Percentiles rank a stretch among this genome's conserved stretches.
phyloP scores from a whole-genome alignment of 2,113 vertebrate species.

The Hymenochirus boettgeri region DNA sequence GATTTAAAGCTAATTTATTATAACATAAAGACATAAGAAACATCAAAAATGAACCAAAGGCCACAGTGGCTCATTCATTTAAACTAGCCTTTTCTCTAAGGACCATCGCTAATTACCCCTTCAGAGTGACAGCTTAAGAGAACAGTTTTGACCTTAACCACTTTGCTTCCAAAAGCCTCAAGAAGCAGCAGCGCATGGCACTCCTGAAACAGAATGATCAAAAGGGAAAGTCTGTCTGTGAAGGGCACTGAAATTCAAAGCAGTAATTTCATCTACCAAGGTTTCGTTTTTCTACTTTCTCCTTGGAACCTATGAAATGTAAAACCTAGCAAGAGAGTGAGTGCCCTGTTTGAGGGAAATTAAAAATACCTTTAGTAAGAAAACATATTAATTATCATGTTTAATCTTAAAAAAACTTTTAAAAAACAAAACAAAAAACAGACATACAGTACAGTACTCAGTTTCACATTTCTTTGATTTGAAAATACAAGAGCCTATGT shows the following conservation, averaged over 20 bases:
- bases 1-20: constrained; percentile 10
- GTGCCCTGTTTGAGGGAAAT: too few relatives aligned
- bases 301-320: neutral
- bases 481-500: too few relatives aligned
- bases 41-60: constrained; percentile 19
- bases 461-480: too few relatives aligned
- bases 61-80: neutral
- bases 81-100: neutral
- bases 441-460: too few relatives aligned
- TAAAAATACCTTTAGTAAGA: too few relatives aligned
- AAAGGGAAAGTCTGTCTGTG: neutral
- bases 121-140: neutral
- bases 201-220: neutral
- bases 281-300: neutral
- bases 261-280: neutral
- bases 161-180: neutral
- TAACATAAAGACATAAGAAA: neutral
- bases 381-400: too few relatives aligned
- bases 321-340: too few relatives aligned
- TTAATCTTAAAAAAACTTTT: too few relatives aligned
- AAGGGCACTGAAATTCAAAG: constrained; percentile 5
- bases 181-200: neutral
- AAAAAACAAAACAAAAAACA: too few relatives aligned
- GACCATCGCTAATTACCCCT: neutral
- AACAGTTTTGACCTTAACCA: neutral